Evolutionary conservation across 2,888 invertebrate genomes (phyloP).

Genomic region (Standfussiana lucernea): DNA sequence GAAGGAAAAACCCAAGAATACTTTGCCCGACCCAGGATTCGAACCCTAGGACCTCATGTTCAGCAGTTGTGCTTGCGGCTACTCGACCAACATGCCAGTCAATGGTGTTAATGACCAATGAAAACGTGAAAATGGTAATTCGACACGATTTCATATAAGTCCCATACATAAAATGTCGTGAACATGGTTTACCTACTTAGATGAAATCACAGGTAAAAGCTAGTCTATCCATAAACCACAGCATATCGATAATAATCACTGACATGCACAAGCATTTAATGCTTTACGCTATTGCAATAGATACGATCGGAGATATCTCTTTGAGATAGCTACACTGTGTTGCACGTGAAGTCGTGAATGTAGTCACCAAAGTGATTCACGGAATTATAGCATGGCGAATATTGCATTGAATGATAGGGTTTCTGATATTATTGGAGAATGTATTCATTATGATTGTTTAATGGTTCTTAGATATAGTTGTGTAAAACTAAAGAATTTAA

Average conservation of each 20-base stretch:
- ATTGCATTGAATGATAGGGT: conserved; percentile 9
- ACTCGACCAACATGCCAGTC: no score
- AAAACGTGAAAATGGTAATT: no score
- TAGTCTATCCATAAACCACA: neutral
- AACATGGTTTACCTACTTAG: neutral
- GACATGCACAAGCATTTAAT: conserved; percentile 3
- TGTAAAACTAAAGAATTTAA: neutral
- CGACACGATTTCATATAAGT: neutral
- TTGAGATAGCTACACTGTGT: conserved; percentile 27
- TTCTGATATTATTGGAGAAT: neutral
- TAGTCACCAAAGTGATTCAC: conserved; percentile 10
- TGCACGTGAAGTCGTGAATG: conserved; percentile 23
- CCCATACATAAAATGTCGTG: no score
- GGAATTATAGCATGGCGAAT: conserved; percentile 4
- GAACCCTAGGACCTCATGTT: no score
- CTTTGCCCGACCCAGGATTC: no score
- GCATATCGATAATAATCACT: neutral
- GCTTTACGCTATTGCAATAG: conserved; percentile 2
- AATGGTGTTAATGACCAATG: no score
- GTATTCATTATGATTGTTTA: conserved; percentile 2
- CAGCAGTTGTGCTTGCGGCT: no score
- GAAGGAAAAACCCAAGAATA: no score
- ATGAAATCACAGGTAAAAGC: neutral
- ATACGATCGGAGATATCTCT: conserved; percentile 16
- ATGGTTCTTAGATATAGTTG: neutral